Percentiles rank a stretch among this genome's conserved stretches.
Conservation (phyloP, 2,113 vertebrate species). For the Anolis carolinensis region DNA sequence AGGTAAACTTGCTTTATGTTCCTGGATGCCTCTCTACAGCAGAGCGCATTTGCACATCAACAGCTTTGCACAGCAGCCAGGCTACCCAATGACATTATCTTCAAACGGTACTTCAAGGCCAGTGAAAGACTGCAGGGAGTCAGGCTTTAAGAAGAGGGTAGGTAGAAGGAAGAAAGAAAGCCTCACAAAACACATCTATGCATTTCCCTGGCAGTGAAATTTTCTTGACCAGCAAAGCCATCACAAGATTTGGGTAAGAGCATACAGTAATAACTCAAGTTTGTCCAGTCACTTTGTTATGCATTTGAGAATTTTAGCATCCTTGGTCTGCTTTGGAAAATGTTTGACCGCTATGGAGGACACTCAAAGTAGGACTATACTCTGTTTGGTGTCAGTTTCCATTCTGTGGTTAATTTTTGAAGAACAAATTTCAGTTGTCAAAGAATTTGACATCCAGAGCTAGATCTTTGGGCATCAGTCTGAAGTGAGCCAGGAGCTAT, state of each 20-base stretch:
- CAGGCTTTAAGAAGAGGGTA: background rate
- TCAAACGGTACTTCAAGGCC: conserved; percentile 35
- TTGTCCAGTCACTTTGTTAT: background rate
- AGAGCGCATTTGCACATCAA: conserved; percentile 36
- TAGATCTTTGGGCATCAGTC: background rate
- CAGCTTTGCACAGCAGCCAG: conserved; percentile 1
- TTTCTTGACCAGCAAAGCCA: background rate
- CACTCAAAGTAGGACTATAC: background rate
- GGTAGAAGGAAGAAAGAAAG: background rate
- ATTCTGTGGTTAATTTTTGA: background rate
- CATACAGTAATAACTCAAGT: background rate
- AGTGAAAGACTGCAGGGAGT: background rate
- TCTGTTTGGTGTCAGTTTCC: background rate
- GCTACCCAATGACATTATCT: conserved; percentile 20
- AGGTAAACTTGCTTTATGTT: conserved; percentile 16
- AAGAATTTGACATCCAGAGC: background rate
- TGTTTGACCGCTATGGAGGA: background rate
- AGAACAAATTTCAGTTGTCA: background rate
- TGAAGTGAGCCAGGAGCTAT: background rate
- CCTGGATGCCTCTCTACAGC: background rate
- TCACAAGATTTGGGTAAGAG: background rate
- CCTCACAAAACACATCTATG: conserved; percentile 13
- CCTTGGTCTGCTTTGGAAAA: conserved; percentile 10
- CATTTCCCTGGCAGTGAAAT: background rate
- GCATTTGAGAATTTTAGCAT: background rate